Evolutionary conservation across 1,140 invertebrate genomes (phyloP), one percentile per base, ranked within the genome.

Genomic region (Bombus consobrinus): DNA sequence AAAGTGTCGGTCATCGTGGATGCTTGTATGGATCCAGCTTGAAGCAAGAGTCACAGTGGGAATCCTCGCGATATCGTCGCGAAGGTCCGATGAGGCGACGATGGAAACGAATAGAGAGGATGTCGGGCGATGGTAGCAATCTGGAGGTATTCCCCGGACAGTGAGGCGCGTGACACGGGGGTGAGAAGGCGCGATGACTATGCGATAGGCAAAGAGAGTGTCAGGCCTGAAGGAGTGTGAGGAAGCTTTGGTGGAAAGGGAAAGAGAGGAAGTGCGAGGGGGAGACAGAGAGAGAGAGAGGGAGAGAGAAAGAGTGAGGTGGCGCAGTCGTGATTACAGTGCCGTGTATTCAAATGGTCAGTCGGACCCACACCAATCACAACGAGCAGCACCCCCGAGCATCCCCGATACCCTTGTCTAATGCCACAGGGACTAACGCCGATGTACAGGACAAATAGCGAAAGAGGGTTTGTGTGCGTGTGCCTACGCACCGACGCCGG

Each of bases 311-410:
- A 87, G 89, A 69, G 64, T 64, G 81, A 91, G 76, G 81, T 73
- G 81, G 72, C 89, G 81, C 74, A 83, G 93, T 93, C 93, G 94
- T 95, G 95, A 95, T 95, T 95, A 95, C 94, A 93, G 94, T 92
- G 79, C 88, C 93, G 93, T 93, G 93, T 95, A 95, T 95, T 95
- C 94, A 95, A 95, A 95, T 95, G 94, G 94, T 94, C 94, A 94
- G 91, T 92, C 91, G 82, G 90, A 94, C 92, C 94, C 92, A 94
- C 94, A 94, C 94, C 94, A 95, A 95, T 95, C 94, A 95, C 94
- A 93, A 92, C 87, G 88, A 89, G 85, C 83, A 80, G 83, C 87
- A 89, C 89, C 89, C 90, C 91, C 92, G 93, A 94, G 92, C 90
- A 89, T 93, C 90, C 88, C 91, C 92, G 89, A 93, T 93, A 94